phyloP scores from a whole-genome alignment of 2,797 vertebrate species.

The Mormyrus hasselquistii region DNA sequence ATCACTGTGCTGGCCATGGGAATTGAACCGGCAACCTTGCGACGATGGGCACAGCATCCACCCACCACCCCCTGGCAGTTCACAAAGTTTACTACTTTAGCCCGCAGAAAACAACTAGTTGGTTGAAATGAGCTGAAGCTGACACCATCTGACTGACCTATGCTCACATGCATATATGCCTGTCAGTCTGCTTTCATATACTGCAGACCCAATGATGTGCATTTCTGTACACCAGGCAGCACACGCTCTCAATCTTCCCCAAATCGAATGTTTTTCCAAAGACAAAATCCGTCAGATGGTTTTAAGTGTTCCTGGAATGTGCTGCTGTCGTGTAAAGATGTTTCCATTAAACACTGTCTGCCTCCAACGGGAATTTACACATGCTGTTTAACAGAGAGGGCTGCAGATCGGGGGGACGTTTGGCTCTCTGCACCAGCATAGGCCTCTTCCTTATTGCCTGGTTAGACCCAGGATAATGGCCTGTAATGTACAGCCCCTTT shows the following conservation, averaged over 20 bases:
- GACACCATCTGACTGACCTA: neutral
- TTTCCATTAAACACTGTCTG: neutral
- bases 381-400: neutral
- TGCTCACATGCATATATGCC: neutral
- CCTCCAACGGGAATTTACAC: neutral
- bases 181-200: neutral
- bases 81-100: neutral
- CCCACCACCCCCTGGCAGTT: neutral
- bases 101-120: neutral
- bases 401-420: neutral
- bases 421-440: neutral
- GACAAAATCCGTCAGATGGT: neutral
- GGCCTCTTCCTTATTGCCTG: neutral
- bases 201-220: neutral
- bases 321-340: neutral
- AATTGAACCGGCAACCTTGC: neutral
- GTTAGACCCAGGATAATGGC: neutral
- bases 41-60: neutral
- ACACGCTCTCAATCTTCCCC: neutral
- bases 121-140: neutral
- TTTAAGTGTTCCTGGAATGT: neutral
- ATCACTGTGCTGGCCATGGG: neutral
- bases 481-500: neutral
- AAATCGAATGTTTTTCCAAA: neutral
- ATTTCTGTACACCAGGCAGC: neutral